phyloP scores from a whole-genome alignment of 2,888 invertebrate species.

The Eupithecia dodoneata region DNA sequence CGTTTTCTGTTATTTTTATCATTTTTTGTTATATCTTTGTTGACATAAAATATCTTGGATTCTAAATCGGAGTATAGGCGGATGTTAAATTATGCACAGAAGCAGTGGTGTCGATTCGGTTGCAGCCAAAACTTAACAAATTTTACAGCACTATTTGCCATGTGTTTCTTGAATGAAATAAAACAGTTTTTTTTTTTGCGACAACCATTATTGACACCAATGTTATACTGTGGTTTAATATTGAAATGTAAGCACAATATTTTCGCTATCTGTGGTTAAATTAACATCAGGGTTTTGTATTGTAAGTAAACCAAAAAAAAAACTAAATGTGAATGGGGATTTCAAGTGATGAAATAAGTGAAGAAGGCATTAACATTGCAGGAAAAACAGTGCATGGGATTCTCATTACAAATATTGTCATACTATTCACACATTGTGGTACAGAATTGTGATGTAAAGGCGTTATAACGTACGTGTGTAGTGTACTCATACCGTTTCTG shows the following conservation, averaged over 20 bases:
- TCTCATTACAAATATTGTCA: neutral
- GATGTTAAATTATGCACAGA: neutral
- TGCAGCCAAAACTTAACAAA: neutral
- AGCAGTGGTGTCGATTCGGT: neutral
- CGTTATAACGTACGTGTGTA: neutral
- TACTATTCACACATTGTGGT: neutral
- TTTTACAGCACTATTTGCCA: neutral
- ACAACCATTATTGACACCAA: neutral
- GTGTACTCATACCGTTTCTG: slow-evolving; percentile 71
- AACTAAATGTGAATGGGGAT: neutral
- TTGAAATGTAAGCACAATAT: neutral
- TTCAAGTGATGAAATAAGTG: neutral
- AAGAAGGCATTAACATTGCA: neutral
- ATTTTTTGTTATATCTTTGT: too few species aligned
- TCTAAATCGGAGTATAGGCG: neutral
- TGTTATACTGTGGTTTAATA: neutral
- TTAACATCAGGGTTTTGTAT: neutral
- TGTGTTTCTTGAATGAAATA: neutral
- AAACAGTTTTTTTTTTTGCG: neutral
- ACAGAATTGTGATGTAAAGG: neutral
- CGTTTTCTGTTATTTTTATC: too few species aligned
- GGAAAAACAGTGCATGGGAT: neutral
- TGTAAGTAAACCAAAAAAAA: neutral
- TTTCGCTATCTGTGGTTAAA: neutral
- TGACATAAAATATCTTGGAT: too few species aligned